A percentile compares a stretch with the other conserved stretches of the same genome.
phyloP scores from a whole-genome alignment of 1,140 invertebrate genomes.

The Hylyphantes graminicola region DNA sequence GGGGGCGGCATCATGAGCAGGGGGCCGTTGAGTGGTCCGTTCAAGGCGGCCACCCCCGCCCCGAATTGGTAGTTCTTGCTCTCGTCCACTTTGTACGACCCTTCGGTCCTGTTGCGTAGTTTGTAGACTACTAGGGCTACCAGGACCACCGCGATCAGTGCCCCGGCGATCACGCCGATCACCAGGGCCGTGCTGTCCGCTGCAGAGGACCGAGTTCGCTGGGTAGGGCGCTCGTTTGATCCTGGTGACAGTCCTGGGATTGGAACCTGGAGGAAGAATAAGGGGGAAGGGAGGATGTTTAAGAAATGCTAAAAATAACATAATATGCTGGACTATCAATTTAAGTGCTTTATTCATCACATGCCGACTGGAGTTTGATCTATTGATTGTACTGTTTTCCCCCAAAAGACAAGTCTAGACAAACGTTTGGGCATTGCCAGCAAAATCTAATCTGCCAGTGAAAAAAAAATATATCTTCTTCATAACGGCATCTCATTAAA shows the following conservation, averaged over 20 bases:
- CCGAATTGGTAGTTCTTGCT: constrained; percentile 70
- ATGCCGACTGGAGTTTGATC: too few relatives aligned
- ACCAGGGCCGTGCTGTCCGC: constrained; percentile 74
- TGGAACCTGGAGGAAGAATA: not conserved
- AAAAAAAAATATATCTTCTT: too few relatives aligned
- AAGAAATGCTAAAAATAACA: too few relatives aligned
- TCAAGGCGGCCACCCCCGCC: constrained; percentile 64
- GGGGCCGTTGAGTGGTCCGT: constrained; percentile 51
- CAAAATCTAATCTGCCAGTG: too few relatives aligned
- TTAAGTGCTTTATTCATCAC: too few relatives aligned
- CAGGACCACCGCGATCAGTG: constrained; percentile 89
- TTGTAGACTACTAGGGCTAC: constrained; percentile 90
- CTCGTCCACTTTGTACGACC: constrained; percentile 91
- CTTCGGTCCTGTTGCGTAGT: constrained; percentile 86
- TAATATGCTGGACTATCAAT: too few relatives aligned
- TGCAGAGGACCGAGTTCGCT: constrained; percentile 54
- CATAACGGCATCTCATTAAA: too few relatives aligned
- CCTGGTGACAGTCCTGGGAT: constrained; percentile 19
- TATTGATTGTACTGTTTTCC: too few relatives aligned
- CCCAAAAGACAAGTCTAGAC: too few relatives aligned
- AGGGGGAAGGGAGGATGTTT: too few relatives aligned
- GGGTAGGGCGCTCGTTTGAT: constrained; percentile 39
- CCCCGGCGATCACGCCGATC: constrained; percentile 89
- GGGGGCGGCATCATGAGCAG: constrained; percentile 27
- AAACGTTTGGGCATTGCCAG: too few relatives aligned